Percentiles rank a stretch among this genome's conserved stretches.
These are phyloP conservation scores for Sebastes itinus DNA, from an alignment of 2,797 vertebrate species.

Conservation along the genomic window DNA sequence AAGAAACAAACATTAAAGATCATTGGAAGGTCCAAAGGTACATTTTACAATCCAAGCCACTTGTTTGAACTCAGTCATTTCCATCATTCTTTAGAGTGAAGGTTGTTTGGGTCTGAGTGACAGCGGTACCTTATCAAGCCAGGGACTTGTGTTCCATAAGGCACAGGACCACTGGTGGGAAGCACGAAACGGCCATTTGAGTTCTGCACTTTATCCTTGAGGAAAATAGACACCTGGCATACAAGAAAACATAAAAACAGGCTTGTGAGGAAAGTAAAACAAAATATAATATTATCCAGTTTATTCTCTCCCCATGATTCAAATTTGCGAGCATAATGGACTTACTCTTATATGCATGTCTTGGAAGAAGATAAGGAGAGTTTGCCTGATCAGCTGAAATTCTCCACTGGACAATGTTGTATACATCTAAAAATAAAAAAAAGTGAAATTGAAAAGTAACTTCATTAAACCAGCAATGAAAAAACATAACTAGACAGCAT, in stretches of 20 bases:
- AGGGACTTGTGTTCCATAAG: conserved; percentile 91
- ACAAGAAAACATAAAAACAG: conserved; percentile 6
- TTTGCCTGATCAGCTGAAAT: conserved; percentile 97
- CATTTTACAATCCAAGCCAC: not conserved
- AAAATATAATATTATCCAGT: not conserved
- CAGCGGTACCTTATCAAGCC: conserved; percentile 90
- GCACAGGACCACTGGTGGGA: conserved; percentile 91
- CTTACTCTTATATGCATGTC: conserved; percentile 98
- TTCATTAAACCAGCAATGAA: not conserved
- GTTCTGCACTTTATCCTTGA: conserved; percentile 98
- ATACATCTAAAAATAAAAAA: conserved; percentile 84
- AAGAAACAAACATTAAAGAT: conserved; percentile 12
- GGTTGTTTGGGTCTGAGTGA: not conserved
- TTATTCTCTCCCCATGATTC: not conserved
- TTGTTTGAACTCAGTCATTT: not conserved
- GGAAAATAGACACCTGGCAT: conserved; percentile 94
- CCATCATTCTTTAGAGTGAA: not conserved
- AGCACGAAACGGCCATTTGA: conserved; percentile 96
- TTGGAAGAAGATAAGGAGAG: conserved; percentile 96
- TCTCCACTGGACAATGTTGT: conserved; percentile 88
- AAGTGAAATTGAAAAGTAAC: not conserved
- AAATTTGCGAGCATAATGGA: conserved; percentile 6
- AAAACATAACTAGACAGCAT: not conserved
- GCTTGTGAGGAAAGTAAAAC: not conserved
- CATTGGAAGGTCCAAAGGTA: not conserved